Evolutionary conservation across 2,797 vertebrate species (phyloP).

Genomic region (Enteromius radiatus): DNA sequence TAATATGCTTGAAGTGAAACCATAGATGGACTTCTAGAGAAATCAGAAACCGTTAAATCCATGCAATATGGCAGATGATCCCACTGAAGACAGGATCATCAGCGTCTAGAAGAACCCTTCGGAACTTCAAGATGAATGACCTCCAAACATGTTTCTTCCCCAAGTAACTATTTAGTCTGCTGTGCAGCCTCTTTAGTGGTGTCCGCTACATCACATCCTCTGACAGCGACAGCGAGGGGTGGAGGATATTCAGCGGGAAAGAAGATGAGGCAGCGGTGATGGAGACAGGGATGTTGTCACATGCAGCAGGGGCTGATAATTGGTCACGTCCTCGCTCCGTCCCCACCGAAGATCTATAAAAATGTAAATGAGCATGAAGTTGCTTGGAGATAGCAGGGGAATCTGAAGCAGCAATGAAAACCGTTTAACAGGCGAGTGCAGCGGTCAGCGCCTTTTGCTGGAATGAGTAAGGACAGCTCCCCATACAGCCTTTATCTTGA

Average conservation of each 20-base stretch:
- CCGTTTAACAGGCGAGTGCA: slow-evolving; percentile 13
- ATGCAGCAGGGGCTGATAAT: slow-evolving; percentile 75
- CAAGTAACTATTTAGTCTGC: slow-evolving; percentile 23
- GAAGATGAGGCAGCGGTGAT: slow-evolving; percentile 50
- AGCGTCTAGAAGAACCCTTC: slow-evolving; percentile 1
- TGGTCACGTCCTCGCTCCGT: slow-evolving; percentile 72
- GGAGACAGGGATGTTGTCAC: slow-evolving; percentile 63
- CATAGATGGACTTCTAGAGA: slow-evolving; percentile 37
- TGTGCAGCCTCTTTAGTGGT: slow-evolving; percentile 31
- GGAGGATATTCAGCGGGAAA: slow-evolving; percentile 29
- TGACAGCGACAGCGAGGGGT: slow-evolving; percentile 27
- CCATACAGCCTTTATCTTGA: slow-evolving; percentile 17
- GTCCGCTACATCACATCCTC: slow-evolving; percentile 30
- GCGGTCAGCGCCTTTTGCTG: not conserved
- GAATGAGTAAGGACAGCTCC: not conserved
- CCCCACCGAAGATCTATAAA: slow-evolving; percentile 76
- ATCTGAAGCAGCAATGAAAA: slow-evolving; percentile 35
- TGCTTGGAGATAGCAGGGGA: slow-evolving; percentile 17
- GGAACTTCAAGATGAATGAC: slow-evolving; percentile 5
- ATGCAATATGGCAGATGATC: not conserved
- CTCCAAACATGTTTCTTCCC: not conserved
- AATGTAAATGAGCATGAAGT: slow-evolving; percentile 77
- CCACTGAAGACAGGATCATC: not conserved
- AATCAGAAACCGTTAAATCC: not conserved
- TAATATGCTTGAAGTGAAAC: slow-evolving; percentile 37